Evolutionary conservation across 2,797 vertebrate genomes (phyloP), one percentile per base, ranked within the genome.

Genomic region (Toxotes lorentzi): DNA sequence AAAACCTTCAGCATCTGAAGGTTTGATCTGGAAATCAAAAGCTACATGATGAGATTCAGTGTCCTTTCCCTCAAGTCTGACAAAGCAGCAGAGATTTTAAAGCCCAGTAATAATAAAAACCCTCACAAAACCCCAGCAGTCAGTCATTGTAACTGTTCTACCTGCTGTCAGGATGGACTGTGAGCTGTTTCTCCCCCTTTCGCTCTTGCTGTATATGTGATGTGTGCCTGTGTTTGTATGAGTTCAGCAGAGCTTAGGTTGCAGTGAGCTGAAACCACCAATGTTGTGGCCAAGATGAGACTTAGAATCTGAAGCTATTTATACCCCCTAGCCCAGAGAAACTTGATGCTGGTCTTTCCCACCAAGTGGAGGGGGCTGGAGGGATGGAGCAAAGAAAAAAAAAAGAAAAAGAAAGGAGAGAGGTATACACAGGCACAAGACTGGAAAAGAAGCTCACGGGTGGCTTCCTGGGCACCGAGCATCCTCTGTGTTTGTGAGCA

Each of bases 321-420:
- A 89, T 92, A 75, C 66, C 66, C 56, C 70, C 35, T 1, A 43
- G 74, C 68, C 80, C 79, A 84, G 88, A 89, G 91, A 92, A 92
- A 93, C 86, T 78, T 50, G 81, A 92, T 73, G 81, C 87, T 86
- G 87, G 91, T 87, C 86, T 91, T 91, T 93, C 88, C 91, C 89
- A 92, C 85, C 62, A 30, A 78, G 71, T 19, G 64, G 82, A 83
- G 79, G 86, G 70, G 77, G 81, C 61, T 30, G 48, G 62, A 82
- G 69, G 61, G 86, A 84, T 63, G 58, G 53, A 75, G 54, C 1
- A 9, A 35, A 76, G 30, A 47, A 23, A 47, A 70, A 23, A 62
- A 24, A 32, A 61, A 51, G 38, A 35, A 58, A 70, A 50, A 45
- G 24, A 62, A 63, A 68, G 35, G 56, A 79, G 82, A 76, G 65